Base-by-base conservation (phyloP, 2,888 invertebrate genomes). In the Dyspetes luteomarginatus region DNA sequence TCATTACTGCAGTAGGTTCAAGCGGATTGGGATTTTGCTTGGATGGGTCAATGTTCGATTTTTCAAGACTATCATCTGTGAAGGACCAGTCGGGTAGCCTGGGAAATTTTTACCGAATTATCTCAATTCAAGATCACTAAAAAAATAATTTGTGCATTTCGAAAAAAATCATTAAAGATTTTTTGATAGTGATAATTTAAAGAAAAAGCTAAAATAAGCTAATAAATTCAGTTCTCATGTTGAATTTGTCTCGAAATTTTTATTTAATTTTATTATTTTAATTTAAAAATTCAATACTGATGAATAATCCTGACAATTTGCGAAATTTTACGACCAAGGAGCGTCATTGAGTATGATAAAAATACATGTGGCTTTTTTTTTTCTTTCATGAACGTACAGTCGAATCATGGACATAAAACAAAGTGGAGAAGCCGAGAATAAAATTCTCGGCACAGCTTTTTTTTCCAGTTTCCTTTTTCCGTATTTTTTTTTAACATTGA, bases 21-120 rank as follows among this genome's bases (percentile, higher is more conserved):
- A 55, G 43, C 7, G 64, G 17, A 58, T 48, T 56, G 36, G 68
- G 36, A 64, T 41, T 45, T 28, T 62, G 30, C 50, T 64, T 28
- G 62, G 64, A 43, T 30, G 3, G 19, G 43, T 43, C 41, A 30
- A 43, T 26, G 19, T 24, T 50, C 58, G 41, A 15, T 50, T 52
- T 71, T 41, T 72, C 62, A 5, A 17, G 52, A 12, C 26, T 69
- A 22, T 77, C 81, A 41, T 77, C 58, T 43, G 62, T 56, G 73
- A 68, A 81, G 3, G 73, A 81, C 73, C 81, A 81, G 26, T 69
- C 75, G 22, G 73, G 72, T 52, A 75, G 58, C 56, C 76, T 82
- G 43, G 68, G 52, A 75, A 80, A 76, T 80, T 50, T n/a, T 4
- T 28, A 65, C 30, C 9, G 1, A 74, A 9, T 30, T 28, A 69